These are phyloP conservation scores for Burhinus oedicnemus DNA, from an alignment of 2,113 vertebrate genomes.

Conservation along the genomic window DNA sequence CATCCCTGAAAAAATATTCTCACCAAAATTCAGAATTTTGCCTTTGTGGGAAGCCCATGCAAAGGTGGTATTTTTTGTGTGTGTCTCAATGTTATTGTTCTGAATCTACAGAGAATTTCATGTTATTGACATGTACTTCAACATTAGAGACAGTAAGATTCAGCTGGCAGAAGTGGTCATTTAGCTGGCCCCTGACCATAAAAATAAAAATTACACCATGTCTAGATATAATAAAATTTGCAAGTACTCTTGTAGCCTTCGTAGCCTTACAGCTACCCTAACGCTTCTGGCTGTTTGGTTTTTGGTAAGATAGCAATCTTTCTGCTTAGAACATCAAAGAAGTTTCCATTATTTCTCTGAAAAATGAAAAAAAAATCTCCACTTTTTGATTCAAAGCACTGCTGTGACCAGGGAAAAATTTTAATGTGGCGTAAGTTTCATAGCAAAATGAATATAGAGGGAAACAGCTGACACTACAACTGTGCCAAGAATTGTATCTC, in stretches of 20 bases:
- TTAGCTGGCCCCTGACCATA: background rate
- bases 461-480: background rate
- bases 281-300: background rate
- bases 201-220: background rate
- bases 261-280: background rate
- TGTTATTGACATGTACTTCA: background rate
- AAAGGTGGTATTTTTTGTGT: background rate
- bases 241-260: background rate
- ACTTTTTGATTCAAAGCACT: background rate
- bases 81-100: background rate
- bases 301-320: background rate
- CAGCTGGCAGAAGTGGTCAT: background rate
- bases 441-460: background rate
- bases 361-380: background rate
- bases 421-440: background rate
- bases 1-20: background rate
- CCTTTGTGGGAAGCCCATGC: background rate
- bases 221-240: background rate
- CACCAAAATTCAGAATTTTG: background rate
- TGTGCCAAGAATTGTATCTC: background rate
- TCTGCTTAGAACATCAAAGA: background rate
- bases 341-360: background rate
- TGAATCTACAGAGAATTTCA: background rate
- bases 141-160: background rate
- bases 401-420: background rate